Conservation (phyloP, 1,140 invertebrate genomes). For the Agrypnia vestita region DNA sequence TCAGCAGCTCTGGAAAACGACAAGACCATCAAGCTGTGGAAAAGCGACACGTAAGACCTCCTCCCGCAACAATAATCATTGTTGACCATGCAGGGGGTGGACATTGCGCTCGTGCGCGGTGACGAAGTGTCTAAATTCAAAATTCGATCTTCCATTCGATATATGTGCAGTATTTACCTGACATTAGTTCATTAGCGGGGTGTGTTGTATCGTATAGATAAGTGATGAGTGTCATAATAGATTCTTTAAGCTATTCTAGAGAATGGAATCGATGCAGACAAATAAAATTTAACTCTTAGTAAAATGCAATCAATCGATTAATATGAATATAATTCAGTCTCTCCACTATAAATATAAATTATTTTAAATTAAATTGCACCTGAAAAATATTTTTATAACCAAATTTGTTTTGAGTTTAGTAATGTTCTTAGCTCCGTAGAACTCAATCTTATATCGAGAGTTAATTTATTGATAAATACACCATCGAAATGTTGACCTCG, state of each 20-base stretch:
- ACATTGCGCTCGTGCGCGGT: neutral
- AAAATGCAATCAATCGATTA: too few species aligned
- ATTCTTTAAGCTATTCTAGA: too few species aligned
- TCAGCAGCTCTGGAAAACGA: slow-evolving; percentile 98
- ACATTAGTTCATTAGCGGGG: too few species aligned
- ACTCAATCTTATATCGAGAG: neutral
- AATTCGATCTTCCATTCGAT: neutral
- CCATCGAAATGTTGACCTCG: neutral
- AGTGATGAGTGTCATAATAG: too few species aligned
- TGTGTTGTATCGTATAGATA: too few species aligned
- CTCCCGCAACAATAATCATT: neutral
- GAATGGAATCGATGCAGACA: too few species aligned
- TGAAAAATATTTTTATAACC: slow-evolving; percentile 1
- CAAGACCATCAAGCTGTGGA: slow-evolving; percentile 99
- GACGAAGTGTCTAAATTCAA: neutral
- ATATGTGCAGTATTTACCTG: too few species aligned
- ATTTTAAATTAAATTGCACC: neutral
- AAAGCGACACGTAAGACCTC: slow-evolving; percentile 90
- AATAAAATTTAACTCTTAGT: too few species aligned
- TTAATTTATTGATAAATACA: neutral
- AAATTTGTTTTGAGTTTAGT: neutral
- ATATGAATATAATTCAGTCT: too few species aligned
- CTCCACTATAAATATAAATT: neutral
- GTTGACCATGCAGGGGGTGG: neutral
- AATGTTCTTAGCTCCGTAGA: too few species aligned